A percentile compares a stretch with the other conserved stretches of the same genome.
Conservation (phyloP, 1,140 invertebrate species). For the Drosophila pachea region DNA sequence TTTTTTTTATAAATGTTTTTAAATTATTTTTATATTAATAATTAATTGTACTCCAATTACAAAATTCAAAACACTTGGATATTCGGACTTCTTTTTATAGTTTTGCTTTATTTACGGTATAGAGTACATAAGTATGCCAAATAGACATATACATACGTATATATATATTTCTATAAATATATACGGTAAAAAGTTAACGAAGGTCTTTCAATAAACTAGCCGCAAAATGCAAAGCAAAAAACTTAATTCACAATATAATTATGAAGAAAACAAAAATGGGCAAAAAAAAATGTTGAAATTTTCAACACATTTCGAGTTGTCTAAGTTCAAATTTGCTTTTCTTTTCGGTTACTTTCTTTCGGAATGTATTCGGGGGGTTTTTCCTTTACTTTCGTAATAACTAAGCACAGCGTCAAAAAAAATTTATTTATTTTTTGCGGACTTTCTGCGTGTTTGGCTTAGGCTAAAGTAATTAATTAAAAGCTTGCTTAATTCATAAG, state of each 20-base stretch:
- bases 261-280: slow-evolving; percentile 7
- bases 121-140: slow-evolving; percentile 33
- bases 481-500: slow-evolving; percentile 74
- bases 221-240: slow-evolving; percentile 36
- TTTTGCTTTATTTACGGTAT: slow-evolving; percentile 45
- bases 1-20: too few species aligned
- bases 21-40: background rate
- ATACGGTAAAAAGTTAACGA: slow-evolving; percentile 47
- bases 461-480: slow-evolving; percentile 58
- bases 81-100: slow-evolving; percentile 2
- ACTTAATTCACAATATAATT: slow-evolving; percentile 25
- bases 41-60: slow-evolving; percentile 5
- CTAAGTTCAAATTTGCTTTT: background rate
- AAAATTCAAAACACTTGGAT: background rate
- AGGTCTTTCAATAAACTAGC: slow-evolving; percentile 51
- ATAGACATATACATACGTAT: slow-evolving; percentile 2
- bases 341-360: background rate
- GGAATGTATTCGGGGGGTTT: slow-evolving; percentile 13
- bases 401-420: slow-evolving; percentile 1
- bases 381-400: background rate
- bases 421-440: background rate
- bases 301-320: background rate
- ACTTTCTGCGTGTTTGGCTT: slow-evolving; percentile 31
- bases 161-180: slow-evolving; percentile 12
- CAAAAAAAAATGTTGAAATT: slow-evolving; percentile 5